A percentile compares a stretch with the other conserved stretches of the same genome.
Evolutionary conservation across 2,797 vertebrate genomes (phyloP).

Genomic region (Scleropages formosus): DNA sequence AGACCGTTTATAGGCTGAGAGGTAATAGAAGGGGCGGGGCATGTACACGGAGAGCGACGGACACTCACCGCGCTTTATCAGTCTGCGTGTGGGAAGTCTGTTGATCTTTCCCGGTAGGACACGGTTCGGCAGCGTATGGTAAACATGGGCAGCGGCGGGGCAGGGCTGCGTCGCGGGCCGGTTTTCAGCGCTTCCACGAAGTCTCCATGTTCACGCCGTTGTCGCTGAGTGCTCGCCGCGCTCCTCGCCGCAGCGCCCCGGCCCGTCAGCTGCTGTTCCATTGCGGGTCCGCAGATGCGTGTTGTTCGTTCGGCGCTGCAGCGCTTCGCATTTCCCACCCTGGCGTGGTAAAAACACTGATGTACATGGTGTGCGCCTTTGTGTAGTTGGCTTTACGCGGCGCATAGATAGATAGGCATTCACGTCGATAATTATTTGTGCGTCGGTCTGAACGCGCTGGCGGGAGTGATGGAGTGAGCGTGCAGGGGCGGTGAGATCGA

Average conservation of each 20-base stretch:
- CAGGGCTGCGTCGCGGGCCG: slow-evolving; percentile 48
- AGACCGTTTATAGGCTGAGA: neutral
- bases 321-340: neutral
- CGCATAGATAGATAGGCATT: neutral
- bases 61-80: neutral
- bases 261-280: neutral
- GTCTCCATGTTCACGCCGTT: slow-evolving; percentile 25
- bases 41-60: neutral
- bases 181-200: slow-evolving; percentile 33
- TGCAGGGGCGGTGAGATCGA: slow-evolving; percentile 30
- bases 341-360: neutral
- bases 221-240: slow-evolving; percentile 29
- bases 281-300: slow-evolving; percentile 22
- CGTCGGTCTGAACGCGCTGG: neutral
- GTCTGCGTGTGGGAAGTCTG: neutral
- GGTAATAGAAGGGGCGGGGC: neutral
- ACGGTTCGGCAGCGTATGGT: slow-evolving; percentile 26
- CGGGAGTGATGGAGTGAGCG: slow-evolving; percentile 64
- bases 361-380: neutral
- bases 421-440: neutral
- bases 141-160: slow-evolving; percentile 42
- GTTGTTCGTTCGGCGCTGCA: neutral
- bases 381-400: neutral
- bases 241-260: slow-evolving; percentile 26
- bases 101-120: neutral